These are phyloP conservation scores for Percopsis transmontana DNA, from an alignment of 2,113 vertebrate species.

Conservation along the genomic window DNA sequence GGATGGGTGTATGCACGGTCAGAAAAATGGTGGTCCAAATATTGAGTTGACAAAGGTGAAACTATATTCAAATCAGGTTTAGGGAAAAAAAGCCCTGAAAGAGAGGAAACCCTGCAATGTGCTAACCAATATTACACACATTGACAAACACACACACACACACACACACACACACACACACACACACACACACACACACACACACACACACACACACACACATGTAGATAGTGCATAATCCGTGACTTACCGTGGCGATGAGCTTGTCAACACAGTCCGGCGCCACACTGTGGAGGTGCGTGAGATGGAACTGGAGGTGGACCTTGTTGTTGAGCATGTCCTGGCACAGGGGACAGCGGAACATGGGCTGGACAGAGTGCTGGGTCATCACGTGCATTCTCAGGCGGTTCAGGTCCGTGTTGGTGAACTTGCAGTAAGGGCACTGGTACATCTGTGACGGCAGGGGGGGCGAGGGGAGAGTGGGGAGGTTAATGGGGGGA, in stretches of 20 bases:
- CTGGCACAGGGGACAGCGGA: conserved; percentile 97
- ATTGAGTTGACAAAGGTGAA: not conserved
- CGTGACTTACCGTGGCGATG: conserved; percentile 89
- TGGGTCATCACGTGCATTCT: conserved; percentile 98
- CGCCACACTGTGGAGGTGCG: conserved; percentile 97
- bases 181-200: conserved; percentile 3
- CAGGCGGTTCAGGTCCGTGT: conserved; percentile 91
- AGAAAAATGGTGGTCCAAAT: not conserved
- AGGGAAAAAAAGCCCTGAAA: not conserved
- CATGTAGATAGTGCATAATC: conserved; percentile 18
- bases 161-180: conserved; percentile 5
- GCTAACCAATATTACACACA: not conserved
- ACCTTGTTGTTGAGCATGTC: conserved; percentile 99
- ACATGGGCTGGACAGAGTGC: conserved; percentile 97
- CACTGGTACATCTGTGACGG: conserved; percentile 92
- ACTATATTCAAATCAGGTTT: not conserved
- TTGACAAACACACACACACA: conserved; percentile 1
- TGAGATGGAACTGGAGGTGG: conserved; percentile 98
- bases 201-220: conserved; percentile 10
- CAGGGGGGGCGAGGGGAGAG: not conserved
- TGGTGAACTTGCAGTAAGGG: conserved; percentile 98
- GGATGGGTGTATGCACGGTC: not conserved
- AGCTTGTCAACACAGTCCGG: conserved; percentile 98
- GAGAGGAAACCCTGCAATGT: not conserved
- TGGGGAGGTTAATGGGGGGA: conserved; percentile 45